phyloP scores from a whole-genome alignment of 2,797 vertebrate genomes.

The Tiaroga cobitis region DNA sequence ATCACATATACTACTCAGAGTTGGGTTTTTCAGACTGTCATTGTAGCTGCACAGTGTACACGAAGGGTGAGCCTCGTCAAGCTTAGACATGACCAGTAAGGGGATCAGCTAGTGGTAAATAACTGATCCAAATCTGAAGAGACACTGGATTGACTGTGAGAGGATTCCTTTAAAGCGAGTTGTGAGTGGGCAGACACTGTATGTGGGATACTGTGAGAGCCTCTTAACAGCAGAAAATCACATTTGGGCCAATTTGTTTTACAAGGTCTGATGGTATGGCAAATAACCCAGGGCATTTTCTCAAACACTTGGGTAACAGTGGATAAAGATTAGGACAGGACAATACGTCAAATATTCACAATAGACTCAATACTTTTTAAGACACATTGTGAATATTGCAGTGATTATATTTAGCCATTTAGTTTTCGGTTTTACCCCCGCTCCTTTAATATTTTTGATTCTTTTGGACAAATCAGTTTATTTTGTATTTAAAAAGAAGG shows the following conservation, averaged over 20 bases:
- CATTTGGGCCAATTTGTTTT: constrained; percentile 47
- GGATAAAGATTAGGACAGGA: not conserved
- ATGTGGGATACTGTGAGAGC: constrained; percentile 20
- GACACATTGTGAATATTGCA: not conserved
- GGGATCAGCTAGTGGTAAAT: constrained; percentile 79
- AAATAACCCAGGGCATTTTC: constrained; percentile 7
- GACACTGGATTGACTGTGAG: constrained; percentile 68
- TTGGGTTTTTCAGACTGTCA: constrained; percentile 73
- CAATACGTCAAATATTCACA: not conserved
- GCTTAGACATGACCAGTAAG: constrained; percentile 74
- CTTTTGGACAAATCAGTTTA: not conserved
- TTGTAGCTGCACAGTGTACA: constrained; percentile 70
- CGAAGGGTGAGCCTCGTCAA: constrained; percentile 72
- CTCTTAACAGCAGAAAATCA: constrained; percentile 37
- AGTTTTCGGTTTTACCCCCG: not conserved
- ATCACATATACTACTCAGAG: constrained; percentile 71
- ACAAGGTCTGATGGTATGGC: constrained; percentile 12
- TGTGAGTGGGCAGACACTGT: constrained; percentile 33
- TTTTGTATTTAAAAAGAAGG: not conserved
- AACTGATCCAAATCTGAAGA: constrained; percentile 77
- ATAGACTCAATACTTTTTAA: not conserved
- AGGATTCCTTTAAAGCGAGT: constrained; percentile 67
- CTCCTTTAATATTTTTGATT: not conserved
- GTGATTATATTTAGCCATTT: not conserved
- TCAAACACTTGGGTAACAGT: not conserved